Evolutionary conservation across 2,797 vertebrate genomes (phyloP).

Genomic region (Halcyon leucocephala): DNA sequence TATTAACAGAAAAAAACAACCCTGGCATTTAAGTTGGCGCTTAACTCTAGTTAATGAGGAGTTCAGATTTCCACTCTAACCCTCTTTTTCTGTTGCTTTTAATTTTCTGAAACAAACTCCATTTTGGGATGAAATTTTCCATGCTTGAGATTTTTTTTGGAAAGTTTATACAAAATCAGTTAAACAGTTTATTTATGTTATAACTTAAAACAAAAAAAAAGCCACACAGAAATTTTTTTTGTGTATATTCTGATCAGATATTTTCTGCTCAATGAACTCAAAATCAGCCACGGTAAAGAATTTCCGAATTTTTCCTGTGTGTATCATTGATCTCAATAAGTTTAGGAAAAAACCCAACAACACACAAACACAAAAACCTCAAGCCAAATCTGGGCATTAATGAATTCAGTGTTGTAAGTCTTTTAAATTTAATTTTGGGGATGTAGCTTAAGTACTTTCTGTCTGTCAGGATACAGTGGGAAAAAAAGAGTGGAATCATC

Average conservation of each 20-base stretch:
- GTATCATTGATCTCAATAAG: not conserved
- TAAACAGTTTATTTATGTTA: slow-evolving; percentile 64
- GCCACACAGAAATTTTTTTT: slow-evolving; percentile 26
- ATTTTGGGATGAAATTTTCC: slow-evolving; percentile 69
- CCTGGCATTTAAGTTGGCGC: slow-evolving; percentile 72
- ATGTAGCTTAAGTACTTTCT: not conserved
- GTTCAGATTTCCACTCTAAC: slow-evolving; percentile 69
- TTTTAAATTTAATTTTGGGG: not conserved
- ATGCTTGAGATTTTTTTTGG: slow-evolving; percentile 58
- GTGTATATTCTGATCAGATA: slow-evolving; percentile 19
- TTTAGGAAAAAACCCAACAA: not conserved
- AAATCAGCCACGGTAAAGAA: not conserved
- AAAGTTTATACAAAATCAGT: slow-evolving; percentile 65
- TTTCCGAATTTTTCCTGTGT: not conserved
- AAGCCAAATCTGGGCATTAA: not conserved
- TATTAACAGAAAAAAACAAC: slow-evolving; percentile 69
- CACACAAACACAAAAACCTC: not conserved
- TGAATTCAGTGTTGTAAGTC: not conserved
- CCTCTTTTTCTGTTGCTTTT: slow-evolving; percentile 67
- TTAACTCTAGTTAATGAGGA: slow-evolving; percentile 61
- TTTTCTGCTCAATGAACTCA: slow-evolving; percentile 60
- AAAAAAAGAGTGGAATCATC: not conserved
- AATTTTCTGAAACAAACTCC: slow-evolving; percentile 73
- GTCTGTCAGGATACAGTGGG: not conserved
- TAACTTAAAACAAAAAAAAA: slow-evolving; percentile 62